Conservation (phyloP, 2,888 invertebrate species). For the Amblyjoppa fuscipennis region DNA sequence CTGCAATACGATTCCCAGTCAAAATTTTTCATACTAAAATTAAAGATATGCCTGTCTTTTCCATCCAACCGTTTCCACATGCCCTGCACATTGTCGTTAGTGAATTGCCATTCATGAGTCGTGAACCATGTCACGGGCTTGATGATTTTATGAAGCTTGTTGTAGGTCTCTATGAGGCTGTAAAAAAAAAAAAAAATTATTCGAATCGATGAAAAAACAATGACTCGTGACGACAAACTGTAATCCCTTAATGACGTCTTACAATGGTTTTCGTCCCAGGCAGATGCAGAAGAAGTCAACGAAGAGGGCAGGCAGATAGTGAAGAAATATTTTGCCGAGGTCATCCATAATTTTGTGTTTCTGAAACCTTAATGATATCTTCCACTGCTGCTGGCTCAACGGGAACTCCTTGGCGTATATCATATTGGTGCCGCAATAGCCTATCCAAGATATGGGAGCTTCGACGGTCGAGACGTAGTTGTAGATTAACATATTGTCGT, state of each 20-base stretch:
- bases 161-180: conserved; percentile 92
- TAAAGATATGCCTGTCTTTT: conserved; percentile 88
- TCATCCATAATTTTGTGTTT: conserved; percentile 86
- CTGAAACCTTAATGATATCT: conserved; percentile 81
- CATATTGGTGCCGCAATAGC: conserved; percentile 87
- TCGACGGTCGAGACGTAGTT: conserved; percentile 94
- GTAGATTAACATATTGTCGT: conserved; percentile 89
- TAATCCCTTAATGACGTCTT: conserved; percentile 72
- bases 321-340: conserved; percentile 88
- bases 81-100: conserved; percentile 88
- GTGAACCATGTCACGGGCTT: conserved; percentile 91
- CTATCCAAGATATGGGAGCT: conserved; percentile 93
- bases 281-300: conserved; percentile 88
- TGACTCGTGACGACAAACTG: neutral
- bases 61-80: conserved; percentile 87
- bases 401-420: conserved; percentile 86
- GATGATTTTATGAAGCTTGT: conserved; percentile 92
- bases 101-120: conserved; percentile 88
- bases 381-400: conserved; percentile 87
- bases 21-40: conserved; percentile 90
- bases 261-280: conserved; percentile 90
- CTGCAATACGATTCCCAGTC: conserved; percentile 91
- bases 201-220: conserved; percentile 15
- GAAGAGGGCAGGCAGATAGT: conserved; percentile 90
- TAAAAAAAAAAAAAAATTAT: conserved; percentile 17